Evolutionary conservation across 1,140 invertebrate genomes (phyloP).

Genomic region (Saccostrea cuccullata): DNA sequence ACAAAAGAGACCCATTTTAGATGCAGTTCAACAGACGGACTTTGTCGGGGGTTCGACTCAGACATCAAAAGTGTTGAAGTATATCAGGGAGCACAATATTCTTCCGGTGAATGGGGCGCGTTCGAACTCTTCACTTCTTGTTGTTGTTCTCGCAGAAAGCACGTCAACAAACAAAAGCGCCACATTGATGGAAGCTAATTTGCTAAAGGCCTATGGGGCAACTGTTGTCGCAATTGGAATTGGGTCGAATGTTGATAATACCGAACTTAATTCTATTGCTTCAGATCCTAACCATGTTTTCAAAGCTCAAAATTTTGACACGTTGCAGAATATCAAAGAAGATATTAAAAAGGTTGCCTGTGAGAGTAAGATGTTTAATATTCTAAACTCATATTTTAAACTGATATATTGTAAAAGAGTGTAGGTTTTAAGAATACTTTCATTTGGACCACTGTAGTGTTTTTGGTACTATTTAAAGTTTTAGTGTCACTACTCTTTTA

Average conservation of each 20-base stretch:
- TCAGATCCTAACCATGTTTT: constrained; percentile 62
- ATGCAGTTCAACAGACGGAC: constrained; percentile 47
- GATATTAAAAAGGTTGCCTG: constrained; percentile 58
- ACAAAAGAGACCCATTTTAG: constrained; percentile 39
- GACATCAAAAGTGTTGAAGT: constrained; percentile 56
- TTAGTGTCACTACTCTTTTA: no score
- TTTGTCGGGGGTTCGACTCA: constrained; percentile 50
- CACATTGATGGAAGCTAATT: constrained; percentile 48
- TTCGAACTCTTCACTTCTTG: constrained; percentile 50
- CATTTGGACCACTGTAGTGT: no score
- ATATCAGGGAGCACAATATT: constrained; percentile 55
- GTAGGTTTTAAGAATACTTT: no score
- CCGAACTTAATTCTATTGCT: constrained; percentile 62
- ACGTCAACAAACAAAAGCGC: constrained; percentile 49
- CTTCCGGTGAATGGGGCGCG: constrained; percentile 51
- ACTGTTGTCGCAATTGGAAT: constrained; percentile 60
- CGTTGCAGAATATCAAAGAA: constrained; percentile 51
- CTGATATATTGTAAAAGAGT: no score
- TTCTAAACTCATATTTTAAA: not conserved
- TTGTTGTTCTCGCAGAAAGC: constrained; percentile 65
- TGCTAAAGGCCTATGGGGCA: constrained; percentile 54
- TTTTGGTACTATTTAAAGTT: no score
- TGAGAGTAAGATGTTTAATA: constrained; percentile 50
- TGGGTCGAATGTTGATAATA: constrained; percentile 53
- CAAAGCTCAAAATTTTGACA: constrained; percentile 53